A percentile compares a stretch with the other conserved stretches of the same genome.
These are phyloP conservation scores for Diachasmimorpha longicaudata DNA, from an alignment of 1,140 invertebrate species.

Conservation along the genomic window DNA sequence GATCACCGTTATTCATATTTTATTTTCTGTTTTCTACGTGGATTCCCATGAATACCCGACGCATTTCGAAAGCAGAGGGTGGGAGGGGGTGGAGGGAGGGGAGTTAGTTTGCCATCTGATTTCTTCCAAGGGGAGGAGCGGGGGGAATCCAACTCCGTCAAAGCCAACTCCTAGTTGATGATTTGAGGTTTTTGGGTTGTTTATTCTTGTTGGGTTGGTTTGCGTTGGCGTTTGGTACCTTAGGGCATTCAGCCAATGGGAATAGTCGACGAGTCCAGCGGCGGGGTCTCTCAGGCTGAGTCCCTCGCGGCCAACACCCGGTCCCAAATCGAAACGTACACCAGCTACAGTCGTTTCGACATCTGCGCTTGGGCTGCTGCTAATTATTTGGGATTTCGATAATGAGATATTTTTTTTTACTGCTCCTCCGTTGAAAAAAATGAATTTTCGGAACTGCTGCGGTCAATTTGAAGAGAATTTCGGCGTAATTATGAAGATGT, in stretches of 20 bases:
- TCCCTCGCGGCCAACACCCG: conserved; percentile 61
- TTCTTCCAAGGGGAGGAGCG: conserved; percentile 15
- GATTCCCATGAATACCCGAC: neutral
- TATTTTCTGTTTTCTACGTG: neutral
- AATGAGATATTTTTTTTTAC: conserved; percentile 21
- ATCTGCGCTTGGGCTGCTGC: conserved; percentile 58
- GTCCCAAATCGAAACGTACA: conserved; percentile 62
- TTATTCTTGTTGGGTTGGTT: conserved; percentile 36
- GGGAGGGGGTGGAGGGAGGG: conserved; percentile 32
- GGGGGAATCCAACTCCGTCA: conserved; percentile 21
- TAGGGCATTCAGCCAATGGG: conserved; percentile 63
- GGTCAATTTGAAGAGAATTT: neutral
- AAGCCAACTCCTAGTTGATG: conserved; percentile 20
- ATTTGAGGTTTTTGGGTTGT: conserved; percentile 17
- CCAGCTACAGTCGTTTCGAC: conserved; percentile 62
- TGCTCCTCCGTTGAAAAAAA: neutral
- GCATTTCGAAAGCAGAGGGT: neutral
- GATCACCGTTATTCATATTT: neutral
- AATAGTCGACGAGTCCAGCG: conserved; percentile 64
- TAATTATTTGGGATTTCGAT: conserved; percentile 41
- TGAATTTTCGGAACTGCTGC: neutral
- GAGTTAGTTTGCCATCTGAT: conserved; percentile 54
- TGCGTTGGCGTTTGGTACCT: conserved; percentile 44
- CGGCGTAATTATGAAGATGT: neutral
- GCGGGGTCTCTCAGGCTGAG: conserved; percentile 61